A percentile compares a stretch with the other conserved stretches of the same genome.
Evolutionary conservation across 23 tunicate genomes (phyloP).

Genomic region (Trididemnum clinides): DNA sequence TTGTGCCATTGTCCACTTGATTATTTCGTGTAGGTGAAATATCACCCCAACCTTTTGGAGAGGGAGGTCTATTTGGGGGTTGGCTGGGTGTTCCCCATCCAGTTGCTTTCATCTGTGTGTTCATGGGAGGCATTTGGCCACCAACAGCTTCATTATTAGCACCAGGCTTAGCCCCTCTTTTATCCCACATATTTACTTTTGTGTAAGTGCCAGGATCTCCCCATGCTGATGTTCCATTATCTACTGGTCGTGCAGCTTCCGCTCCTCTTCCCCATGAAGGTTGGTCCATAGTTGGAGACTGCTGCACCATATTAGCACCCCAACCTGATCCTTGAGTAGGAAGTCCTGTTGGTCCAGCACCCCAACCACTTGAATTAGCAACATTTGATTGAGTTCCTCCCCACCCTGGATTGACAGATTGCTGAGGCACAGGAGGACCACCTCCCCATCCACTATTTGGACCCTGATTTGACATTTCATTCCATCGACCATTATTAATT

Average conservation of each 20-base stretch:
- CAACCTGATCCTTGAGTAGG: slow-evolving; percentile 46
- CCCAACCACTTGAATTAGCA: slow-evolving; percentile 47
- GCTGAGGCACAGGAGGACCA: slow-evolving; percentile 53
- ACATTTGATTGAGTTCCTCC: slow-evolving; percentile 47
- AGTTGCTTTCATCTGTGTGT: slow-evolving; percentile 20
- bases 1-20: slow-evolving; percentile 61
- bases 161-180: slow-evolving; percentile 26
- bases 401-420: slow-evolving; percentile 7
- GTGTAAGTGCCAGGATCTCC: slow-evolving; percentile 81
- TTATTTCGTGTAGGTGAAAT: slow-evolving; percentile 37
- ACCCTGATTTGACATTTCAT: slow-evolving; percentile 48
- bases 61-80: slow-evolving; percentile 43
- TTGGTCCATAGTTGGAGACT: slow-evolving; percentile 48
- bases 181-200: slow-evolving; percentile 89
- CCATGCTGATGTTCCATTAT: slow-evolving; percentile 93
- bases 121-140: slow-evolving; percentile 30
- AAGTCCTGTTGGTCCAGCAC: slow-evolving; percentile 2
- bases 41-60: slow-evolving; percentile 82
- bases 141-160: slow-evolving; percentile 8
- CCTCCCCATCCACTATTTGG: slow-evolving; percentile 47
- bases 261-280: slow-evolving; percentile 8
- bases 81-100: slow-evolving; percentile 85
- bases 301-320: slow-evolving; percentile 51
- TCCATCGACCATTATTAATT: slow-evolving; percentile 58
- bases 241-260: slow-evolving; percentile 50